Evolutionary conservation across 2,888 invertebrate species (phyloP), one percentile per base, ranked within the genome.

Genomic region (Dryadula phaetusa): DNA sequence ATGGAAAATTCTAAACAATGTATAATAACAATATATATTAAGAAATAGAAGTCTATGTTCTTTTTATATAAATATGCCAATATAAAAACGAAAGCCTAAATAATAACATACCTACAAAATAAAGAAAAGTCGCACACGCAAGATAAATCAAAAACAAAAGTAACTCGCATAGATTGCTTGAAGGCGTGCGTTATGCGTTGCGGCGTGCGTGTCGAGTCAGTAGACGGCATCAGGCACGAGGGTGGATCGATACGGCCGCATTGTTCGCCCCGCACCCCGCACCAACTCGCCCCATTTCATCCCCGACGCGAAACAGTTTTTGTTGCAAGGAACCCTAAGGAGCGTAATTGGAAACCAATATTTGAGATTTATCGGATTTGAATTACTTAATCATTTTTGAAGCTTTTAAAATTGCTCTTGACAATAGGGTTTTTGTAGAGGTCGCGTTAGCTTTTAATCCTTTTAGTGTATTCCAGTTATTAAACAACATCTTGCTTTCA

Each of bases 161-260:
- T 87, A 88, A 88, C 77, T 78, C 79, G 86, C 88, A 90, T 87
- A 83, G 82, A 79, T 76, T 74, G 75, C 76, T 79, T 78, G 82
- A 82, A 88, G 84, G 85, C 80, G 80, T 82, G 85, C 84, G 86
- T 82, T 75, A 70, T 72, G 72, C 79, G 80, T 78, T 82, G 85
- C 84, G 86, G 81, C 75, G 70, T 72, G 72, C 79, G 81, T 79
- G 84, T 82, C 79, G 80, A 77, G 83, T 42, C 42, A 42, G 60
- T 83, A 86, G 89, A 87, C 75, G 76, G 64, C 65, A 65, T 60
- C 60, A 60, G 65, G 74, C 67, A 75, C 72, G 79, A 79, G 84
- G 85, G 85, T 82, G 86, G 90, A 91, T 91, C 90, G 90, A 91
- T 91, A 90, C 80, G 90, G 90, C 88, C 92, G 91, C 92, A 91